Evolutionary conservation across 2,797 vertebrate genomes (phyloP).

Genomic region (Macropus fuliginosus): DNA sequence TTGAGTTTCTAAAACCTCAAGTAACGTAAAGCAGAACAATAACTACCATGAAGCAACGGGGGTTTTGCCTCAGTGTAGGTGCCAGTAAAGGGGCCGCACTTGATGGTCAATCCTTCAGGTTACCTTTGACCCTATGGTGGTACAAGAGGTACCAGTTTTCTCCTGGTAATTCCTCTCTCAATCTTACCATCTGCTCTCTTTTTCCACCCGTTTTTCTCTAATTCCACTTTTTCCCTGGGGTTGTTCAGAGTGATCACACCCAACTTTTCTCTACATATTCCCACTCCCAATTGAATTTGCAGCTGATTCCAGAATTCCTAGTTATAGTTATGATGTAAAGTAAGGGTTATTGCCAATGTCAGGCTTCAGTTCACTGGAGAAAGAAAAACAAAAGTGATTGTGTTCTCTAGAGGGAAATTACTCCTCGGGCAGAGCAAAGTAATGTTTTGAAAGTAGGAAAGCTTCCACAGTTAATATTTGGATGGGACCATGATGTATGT

Average conservation of each 20-base stretch:
- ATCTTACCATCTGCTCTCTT: background rate
- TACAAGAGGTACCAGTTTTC: background rate
- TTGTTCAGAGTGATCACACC: background rate
- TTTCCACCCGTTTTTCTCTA: background rate
- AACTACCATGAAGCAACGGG: background rate
- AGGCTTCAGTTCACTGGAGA: background rate
- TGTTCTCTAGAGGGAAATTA: constrained; percentile 52
- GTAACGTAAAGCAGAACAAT: background rate
- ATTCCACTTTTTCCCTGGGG: background rate
- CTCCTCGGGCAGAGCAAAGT: constrained; percentile 1
- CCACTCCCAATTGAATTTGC: background rate
- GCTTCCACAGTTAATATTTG: constrained; percentile 72
- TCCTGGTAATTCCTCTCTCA: background rate
- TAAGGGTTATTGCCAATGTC: background rate
- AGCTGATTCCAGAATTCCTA: background rate
- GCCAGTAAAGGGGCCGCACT: background rate
- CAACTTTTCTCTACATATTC: background rate
- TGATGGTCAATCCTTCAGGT: background rate
- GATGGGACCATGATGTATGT: constrained; percentile 33
- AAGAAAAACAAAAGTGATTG: constrained; percentile 52
- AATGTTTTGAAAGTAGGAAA: constrained; percentile 65
- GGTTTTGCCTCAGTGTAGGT: background rate
- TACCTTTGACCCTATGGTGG: background rate
- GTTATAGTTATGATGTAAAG: background rate
- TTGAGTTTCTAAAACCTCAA: background rate